phyloP scores from a whole-genome alignment of 2,113 vertebrate species.

The Heterotilapia buettikoferi region DNA sequence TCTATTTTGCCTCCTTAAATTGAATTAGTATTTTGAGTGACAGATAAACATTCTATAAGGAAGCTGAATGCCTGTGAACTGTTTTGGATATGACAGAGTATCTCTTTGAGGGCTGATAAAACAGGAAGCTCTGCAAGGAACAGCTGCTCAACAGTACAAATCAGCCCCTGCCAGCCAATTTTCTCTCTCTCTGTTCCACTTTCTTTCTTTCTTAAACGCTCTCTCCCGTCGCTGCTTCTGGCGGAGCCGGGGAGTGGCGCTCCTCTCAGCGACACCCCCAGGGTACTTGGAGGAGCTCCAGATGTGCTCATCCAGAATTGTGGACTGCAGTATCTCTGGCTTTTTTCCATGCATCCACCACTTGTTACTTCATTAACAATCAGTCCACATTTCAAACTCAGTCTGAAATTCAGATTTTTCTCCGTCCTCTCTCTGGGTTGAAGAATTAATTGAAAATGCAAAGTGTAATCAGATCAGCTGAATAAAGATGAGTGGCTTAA shows the following conservation, averaged over 20 bases:
- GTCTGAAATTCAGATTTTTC: conserved; percentile 29
- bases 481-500: conserved; percentile 49
- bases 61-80: background rate
- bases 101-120: conserved; percentile 43
- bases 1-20: background rate
- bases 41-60: background rate
- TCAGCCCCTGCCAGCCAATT: conserved; percentile 19
- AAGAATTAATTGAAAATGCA: conserved; percentile 46
- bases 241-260: background rate
- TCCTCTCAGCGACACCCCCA: conserved; percentile 31
- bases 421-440: background rate
- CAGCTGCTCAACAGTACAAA: conserved; percentile 56
- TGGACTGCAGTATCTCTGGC: conserved; percentile 18
- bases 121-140: conserved; percentile 38
- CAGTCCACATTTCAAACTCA: conserved; percentile 38
- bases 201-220: background rate
- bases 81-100: conserved; percentile 17
- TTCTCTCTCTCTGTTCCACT: background rate
- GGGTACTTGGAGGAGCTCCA: conserved; percentile 61
- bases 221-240: conserved; percentile 3
- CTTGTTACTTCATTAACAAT: conserved; percentile 47
- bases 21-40: background rate
- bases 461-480: conserved; percentile 54
- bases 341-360: background rate
- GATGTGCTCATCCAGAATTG: conserved; percentile 49